These are phyloP conservation scores for Cephalopholis sonnerati DNA, from an alignment of 2,113 vertebrate genomes.

Conservation along the genomic window DNA sequence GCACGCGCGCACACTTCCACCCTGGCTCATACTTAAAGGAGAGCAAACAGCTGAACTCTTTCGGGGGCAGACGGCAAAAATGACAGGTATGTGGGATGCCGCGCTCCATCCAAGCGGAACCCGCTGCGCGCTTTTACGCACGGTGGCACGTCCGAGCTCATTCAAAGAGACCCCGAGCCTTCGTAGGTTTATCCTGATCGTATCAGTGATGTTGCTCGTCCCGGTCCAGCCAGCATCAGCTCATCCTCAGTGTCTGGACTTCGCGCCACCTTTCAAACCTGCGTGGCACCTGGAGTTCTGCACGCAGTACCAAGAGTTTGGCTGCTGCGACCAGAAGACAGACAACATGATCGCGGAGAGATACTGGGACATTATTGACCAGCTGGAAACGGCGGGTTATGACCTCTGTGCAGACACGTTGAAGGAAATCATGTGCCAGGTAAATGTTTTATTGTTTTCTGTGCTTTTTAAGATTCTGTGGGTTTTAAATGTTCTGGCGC, in stretches of 20 bases:
- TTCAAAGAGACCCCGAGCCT: background rate
- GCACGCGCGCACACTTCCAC: constrained; percentile 13
- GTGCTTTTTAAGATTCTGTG: background rate
- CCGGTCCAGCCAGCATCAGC: constrained; percentile 63
- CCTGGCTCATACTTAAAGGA: constrained; percentile 34
- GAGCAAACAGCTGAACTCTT: constrained; percentile 51
- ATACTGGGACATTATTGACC: constrained; percentile 86
- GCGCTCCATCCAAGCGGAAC: constrained; percentile 25
- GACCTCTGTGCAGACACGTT: constrained; percentile 84
- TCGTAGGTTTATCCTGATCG: background rate
- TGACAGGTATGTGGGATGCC: constrained; percentile 62
- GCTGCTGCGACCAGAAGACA: constrained; percentile 88
- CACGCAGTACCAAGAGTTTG: constrained; percentile 85
- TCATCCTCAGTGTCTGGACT: constrained; percentile 92
- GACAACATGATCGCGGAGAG: constrained; percentile 85
- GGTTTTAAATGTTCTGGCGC: background rate
- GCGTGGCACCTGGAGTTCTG: constrained; percentile 87
- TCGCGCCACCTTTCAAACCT: constrained; percentile 86
- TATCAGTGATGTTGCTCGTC: constrained; percentile 55
- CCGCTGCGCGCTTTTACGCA: constrained; percentile 46
- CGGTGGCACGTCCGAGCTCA: background rate
- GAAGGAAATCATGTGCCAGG: constrained; percentile 91
- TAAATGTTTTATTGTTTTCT: constrained; percentile 43
- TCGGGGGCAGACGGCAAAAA: constrained; percentile 64
- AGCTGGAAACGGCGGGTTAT: constrained; percentile 72